Conservation (phyloP, 2,888 invertebrate species). For the Serripes groenlandicus region DNA sequence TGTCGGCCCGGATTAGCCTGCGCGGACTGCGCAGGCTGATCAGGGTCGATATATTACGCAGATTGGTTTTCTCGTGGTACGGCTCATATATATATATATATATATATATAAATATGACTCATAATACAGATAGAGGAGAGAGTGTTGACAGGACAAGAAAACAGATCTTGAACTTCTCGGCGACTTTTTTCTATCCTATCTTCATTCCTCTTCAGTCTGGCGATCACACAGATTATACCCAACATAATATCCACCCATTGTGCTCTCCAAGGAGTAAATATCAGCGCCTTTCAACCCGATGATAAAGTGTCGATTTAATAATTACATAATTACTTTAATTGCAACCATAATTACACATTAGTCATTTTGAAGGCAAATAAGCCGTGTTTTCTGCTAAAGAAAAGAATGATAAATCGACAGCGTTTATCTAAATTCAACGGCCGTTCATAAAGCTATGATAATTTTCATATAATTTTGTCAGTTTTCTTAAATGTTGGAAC, state of each 20-base stretch:
- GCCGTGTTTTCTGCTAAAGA: background rate
- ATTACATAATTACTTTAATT: constrained; percentile 52
- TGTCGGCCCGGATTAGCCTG: too few species aligned
- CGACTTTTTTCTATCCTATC: background rate
- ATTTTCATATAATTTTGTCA: constrained; percentile 45
- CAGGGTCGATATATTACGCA: too few species aligned
- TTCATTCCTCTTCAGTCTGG: background rate
- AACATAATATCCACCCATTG: background rate
- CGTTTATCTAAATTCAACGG: constrained; percentile 45
- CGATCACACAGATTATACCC: background rate
- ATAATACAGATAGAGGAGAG: background rate
- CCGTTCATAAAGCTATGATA: constrained; percentile 32
- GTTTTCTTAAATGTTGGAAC: constrained; percentile 38
- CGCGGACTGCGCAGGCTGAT: too few species aligned
- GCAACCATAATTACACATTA: constrained; percentile 30
- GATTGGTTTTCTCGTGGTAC: too few species aligned
- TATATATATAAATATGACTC: too few species aligned
- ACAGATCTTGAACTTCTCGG: too few species aligned
- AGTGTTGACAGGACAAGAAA: constrained; percentile 13
- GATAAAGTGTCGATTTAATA: constrained; percentile 47
- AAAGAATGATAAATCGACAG: constrained; percentile 28
- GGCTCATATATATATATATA: too few species aligned
- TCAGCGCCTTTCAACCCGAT: background rate
- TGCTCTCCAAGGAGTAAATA: background rate
- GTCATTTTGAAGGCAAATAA: constrained; percentile 29